A percentile compares a stretch with the other conserved stretches of the same genome.
These are phyloP conservation scores for Gopherus evgoodei DNA, from an alignment of 2,113 vertebrate species.

Conservation along the genomic window DNA sequence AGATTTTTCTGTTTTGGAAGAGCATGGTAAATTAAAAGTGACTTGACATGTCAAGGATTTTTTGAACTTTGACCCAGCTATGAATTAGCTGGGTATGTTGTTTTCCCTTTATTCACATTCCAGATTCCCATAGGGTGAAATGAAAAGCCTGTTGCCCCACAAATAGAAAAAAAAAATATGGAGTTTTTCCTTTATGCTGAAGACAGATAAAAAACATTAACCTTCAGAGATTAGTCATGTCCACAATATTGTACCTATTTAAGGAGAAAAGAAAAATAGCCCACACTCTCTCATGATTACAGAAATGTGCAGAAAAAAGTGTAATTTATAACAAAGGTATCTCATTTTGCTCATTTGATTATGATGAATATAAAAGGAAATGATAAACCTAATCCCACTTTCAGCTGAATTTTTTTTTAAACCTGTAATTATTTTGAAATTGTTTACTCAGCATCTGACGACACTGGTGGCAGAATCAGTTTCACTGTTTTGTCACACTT, in stretches of 20 bases:
- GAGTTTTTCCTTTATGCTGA: background rate
- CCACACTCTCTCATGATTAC: background rate
- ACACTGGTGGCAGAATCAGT: background rate
- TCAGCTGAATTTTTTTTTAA: background rate
- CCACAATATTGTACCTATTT: background rate
- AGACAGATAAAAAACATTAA: background rate
- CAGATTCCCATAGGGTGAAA: accelerated
- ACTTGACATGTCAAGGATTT: background rate
- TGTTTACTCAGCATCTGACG: background rate
- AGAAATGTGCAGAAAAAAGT: background rate
- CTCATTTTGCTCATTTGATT: accelerated
- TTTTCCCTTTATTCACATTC: background rate
- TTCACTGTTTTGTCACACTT: background rate
- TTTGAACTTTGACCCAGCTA: conserved; percentile 14
- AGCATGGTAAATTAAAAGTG: conserved; percentile 37
- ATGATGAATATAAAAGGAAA: background rate
- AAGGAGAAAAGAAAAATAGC: background rate
- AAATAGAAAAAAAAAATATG: background rate
- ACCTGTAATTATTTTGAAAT: background rate
- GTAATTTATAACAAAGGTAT: background rate
- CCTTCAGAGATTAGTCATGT: background rate
- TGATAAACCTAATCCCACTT: background rate
- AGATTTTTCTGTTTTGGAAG: background rate
- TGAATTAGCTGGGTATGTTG: background rate
- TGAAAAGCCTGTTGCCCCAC: background rate